Conservation (phyloP, 2,888 invertebrate genomes). For the Epistrophella euchroma region DNA sequence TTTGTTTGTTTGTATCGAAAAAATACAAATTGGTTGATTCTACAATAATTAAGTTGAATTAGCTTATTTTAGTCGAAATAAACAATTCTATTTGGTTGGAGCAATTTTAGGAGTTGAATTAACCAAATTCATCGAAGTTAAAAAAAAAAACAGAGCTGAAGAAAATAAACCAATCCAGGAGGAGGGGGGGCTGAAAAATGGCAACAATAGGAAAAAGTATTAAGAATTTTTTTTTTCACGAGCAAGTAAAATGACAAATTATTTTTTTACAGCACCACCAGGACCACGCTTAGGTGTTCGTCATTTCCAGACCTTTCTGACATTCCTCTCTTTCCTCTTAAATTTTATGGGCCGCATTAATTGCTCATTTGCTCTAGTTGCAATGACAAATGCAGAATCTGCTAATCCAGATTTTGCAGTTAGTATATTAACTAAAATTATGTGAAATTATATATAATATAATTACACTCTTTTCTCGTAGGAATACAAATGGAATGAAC, state of each 20-base stretch:
- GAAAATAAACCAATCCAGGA: not conserved
- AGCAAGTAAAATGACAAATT: not conserved
- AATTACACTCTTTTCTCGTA: conserved; percentile 43
- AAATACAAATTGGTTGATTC: not conserved
- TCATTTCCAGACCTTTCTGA: conserved; percentile 84
- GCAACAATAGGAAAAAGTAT: not conserved
- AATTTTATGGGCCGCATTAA: conserved; percentile 87
- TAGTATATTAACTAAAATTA: conserved; percentile 71
- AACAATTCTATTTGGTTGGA: not conserved
- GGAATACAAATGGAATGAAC: conserved; percentile 84
- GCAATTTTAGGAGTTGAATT: not conserved
- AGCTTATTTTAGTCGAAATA: not conserved
- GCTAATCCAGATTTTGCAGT: conserved; percentile 84
- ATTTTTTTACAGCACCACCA: not conserved
- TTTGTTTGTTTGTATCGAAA: not conserved
- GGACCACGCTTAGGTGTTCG: conserved; percentile 86
- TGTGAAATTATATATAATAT: not conserved
- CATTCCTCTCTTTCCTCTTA: conserved; percentile 86
- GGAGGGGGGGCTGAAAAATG: not conserved
- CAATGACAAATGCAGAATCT: conserved; percentile 85
- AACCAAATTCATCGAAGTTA: not conserved
- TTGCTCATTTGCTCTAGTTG: conserved; percentile 88
- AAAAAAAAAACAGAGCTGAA: too few species aligned
- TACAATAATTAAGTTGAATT: not conserved
- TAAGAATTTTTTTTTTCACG: not conserved